Evolutionary conservation across 2,888 invertebrate species (phyloP), one percentile per base, ranked within the genome.

Genomic region (Dicyrtomina minuta): DNA sequence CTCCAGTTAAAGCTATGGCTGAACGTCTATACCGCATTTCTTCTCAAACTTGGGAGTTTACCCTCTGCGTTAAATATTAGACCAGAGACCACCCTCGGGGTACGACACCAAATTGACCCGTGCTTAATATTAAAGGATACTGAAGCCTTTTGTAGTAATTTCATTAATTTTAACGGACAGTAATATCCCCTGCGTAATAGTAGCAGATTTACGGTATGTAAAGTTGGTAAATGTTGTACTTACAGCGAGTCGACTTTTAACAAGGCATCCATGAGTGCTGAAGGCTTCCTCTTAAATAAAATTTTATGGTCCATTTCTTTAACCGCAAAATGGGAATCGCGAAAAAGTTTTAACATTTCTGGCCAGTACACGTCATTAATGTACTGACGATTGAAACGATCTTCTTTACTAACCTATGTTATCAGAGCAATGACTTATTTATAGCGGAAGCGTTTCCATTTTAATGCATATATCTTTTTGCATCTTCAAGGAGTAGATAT

Each of bases 221-320:
- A 33, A 5, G 17, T 33, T 46, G n/a, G 15, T n/a, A 33, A 46
- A 13, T 46, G 46, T 6, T 4, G 17, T 27, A 51, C 56, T 49
- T 51, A 71, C 71, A 71, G 22, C 8, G 64, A 53, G 2, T 6
- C 51, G 13, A 71, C 33, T 64, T 43, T 26, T 6, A 71, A 27
- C 0, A 71, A 33, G n/a, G 68, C 68, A 44, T 71, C 71, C 59
- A 71, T 46, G 8, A 68, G 43, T 20, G 41, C 43, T 5, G 68
- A 44, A n/a, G 71, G 71, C 17, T 71, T 71, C 46, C 71, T 27
- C 27, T 64, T 60, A 41, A 71, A 71, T 6, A 68, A 46, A 43
- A 71, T 71, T 12, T 49, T 41, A 39, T 24, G 20, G 26, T 68
- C 68, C 66, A 71, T 68, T 17, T 56, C 41, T 24, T 49, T 44